A percentile compares a stretch with the other conserved stretches of the same genome.
These are phyloP conservation scores for Ginglymostoma cirratum DNA, from an alignment of 2,113 vertebrate species.

Conservation along the genomic window DNA sequence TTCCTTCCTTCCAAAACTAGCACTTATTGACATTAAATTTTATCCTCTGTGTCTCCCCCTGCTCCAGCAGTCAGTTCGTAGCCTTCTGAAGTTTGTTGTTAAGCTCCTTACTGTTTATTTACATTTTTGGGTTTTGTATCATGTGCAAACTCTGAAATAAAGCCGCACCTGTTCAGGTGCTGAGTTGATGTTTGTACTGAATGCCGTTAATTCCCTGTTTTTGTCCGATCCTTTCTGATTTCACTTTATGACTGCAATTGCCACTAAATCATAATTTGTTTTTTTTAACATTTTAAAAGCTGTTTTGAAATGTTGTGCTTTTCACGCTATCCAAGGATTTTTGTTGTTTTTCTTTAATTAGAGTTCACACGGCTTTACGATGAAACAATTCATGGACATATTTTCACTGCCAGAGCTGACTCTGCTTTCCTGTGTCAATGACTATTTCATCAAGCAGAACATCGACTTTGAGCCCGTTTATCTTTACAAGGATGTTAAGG, in stretches of 20 bases:
- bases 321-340: neutral
- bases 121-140: neutral
- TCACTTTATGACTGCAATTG: neutral
- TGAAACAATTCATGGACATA: slow-evolving; percentile 99
- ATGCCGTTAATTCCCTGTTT: neutral
- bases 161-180: neutral
- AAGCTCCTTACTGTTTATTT: neutral
- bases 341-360: slow-evolving; percentile 45
- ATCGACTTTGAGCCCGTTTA: slow-evolving; percentile 96
- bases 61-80: neutral
- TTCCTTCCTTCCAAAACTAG: neutral
- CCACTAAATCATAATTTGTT: too few species aligned
- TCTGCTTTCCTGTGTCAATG: slow-evolving; percentile 88
- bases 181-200: neutral
- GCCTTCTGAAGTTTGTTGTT: neutral
- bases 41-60: neutral
- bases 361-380: slow-evolving; percentile 88
- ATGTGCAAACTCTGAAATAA: neutral
- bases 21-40: neutral
- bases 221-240: neutral
- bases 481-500: slow-evolving; percentile 99
- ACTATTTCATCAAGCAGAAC: slow-evolving; percentile 93
- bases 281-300: slow-evolving; percentile 26
- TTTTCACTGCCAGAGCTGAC: slow-evolving; percentile 97
- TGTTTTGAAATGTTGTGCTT: neutral